phyloP scores from a whole-genome alignment of 2,113 vertebrate genomes.

The Willisornis vidua region DNA sequence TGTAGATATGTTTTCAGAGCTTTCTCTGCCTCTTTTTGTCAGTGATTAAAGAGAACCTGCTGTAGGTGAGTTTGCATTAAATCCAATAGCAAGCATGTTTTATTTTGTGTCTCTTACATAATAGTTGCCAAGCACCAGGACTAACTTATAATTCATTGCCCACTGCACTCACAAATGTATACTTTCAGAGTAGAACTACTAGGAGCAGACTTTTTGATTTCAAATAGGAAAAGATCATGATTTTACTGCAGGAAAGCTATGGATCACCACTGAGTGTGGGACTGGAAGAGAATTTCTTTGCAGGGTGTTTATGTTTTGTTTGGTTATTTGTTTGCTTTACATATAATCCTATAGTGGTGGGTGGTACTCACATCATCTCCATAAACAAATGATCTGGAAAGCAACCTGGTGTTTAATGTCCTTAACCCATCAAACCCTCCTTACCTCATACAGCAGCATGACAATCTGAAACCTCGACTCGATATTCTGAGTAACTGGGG shows the following conservation, averaged over 20 bases:
- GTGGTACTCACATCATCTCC: constrained; percentile 28
- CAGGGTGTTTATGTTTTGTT: neutral
- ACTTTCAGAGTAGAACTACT: neutral
- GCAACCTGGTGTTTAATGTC: constrained; percentile 31
- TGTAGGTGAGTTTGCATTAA: neutral
- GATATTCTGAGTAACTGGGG: constrained; percentile 12
- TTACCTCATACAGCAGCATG: constrained; percentile 5
- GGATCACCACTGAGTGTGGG: neutral
- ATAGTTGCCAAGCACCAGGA: neutral
- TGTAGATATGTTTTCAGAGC: neutral
- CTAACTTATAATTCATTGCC: neutral
- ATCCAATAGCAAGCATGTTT: neutral
- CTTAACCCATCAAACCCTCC: constrained; percentile 1
- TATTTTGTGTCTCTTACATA: neutral
- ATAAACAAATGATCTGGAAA: constrained; percentile 53
- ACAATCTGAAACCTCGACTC: constrained; percentile 28
- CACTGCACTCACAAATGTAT: neutral
- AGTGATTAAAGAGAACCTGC: neutral
- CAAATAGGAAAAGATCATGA: neutral
- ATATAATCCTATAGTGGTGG: neutral
- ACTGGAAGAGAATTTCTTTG: neutral
- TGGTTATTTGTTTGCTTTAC: constrained; percentile 38
- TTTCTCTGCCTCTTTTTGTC: neutral
- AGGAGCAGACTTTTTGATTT: neutral
- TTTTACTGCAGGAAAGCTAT: neutral